phyloP scores from a whole-genome alignment of 2,797 vertebrate genomes.

The Dendrocincla tyrannina region DNA sequence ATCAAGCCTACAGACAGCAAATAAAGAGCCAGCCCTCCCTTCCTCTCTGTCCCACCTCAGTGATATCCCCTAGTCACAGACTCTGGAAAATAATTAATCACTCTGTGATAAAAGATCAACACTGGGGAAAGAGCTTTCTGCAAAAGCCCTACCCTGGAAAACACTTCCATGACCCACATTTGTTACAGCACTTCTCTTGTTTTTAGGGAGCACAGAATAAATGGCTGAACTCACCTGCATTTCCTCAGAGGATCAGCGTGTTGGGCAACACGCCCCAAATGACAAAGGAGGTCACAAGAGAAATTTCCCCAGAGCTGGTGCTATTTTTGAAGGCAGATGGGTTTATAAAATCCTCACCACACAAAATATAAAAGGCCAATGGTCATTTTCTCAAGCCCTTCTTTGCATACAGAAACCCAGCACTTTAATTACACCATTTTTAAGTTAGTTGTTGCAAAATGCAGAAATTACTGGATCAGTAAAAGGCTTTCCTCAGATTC shows the following conservation, averaged over 20 bases:
- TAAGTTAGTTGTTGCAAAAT: neutral
- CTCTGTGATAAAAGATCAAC: accelerated
- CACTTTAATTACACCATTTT: neutral
- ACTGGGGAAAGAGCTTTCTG: neutral
- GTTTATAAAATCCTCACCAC: neutral
- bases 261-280: neutral
- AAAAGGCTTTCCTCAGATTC: neutral
- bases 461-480: neutral
- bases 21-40: neutral
- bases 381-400: neutral
- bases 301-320: neutral
- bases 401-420: neutral
- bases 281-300: neutral
- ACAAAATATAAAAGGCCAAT: neutral
- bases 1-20: neutral
- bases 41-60: neutral
- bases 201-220: neutral
- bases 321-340: neutral
- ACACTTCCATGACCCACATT: accelerated
- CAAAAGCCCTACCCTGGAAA: neutral
- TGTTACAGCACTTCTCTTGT: neutral
- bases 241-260: neutral
- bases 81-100: neutral
- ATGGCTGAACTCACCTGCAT: neutral
- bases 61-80: neutral